Conservation (phyloP, 2,888 invertebrate species). For the Urechis unicinctus region DNA sequence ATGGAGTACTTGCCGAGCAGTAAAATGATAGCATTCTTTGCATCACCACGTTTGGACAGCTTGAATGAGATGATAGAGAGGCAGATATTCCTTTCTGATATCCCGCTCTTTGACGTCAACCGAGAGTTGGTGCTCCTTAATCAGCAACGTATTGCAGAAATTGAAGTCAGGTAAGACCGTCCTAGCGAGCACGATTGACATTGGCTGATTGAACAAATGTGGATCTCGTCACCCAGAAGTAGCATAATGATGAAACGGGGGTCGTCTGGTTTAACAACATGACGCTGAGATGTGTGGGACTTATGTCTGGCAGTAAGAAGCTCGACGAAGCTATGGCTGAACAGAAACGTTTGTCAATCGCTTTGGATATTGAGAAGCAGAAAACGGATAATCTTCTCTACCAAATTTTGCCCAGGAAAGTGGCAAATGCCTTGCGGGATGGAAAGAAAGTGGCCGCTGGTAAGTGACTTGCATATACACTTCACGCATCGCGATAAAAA, state of each 20-base stretch:
- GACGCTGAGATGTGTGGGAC: too few relatives aligned
- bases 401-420: conserved; percentile 12
- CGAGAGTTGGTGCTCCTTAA: conserved; percentile 43
- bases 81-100: conserved; percentile 40
- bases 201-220: too few relatives aligned
- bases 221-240: too few relatives aligned
- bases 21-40: conserved; percentile 37
- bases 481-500: too few relatives aligned
- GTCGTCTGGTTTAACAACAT: too few relatives aligned
- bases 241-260: too few relatives aligned
- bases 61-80: conserved; percentile 37
- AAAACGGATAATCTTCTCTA: conserved; percentile 9
- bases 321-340: too few relatives aligned
- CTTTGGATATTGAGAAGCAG: conserved; percentile 9
- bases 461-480: too few relatives aligned
- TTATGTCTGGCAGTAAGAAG: too few relatives aligned
- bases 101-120: conserved; percentile 46
- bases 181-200: too few relatives aligned
- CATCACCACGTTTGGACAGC: conserved; percentile 39
- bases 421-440: conserved; percentile 6
- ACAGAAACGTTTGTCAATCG: too few relatives aligned
- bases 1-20: conserved; percentile 37
- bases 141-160: conserved; percentile 45
- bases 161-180: conserved; percentile 36
- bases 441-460: too few relatives aligned